Base-by-base conservation (phyloP, 1,140 invertebrate species). In the Meloidogyne hapla region DNA sequence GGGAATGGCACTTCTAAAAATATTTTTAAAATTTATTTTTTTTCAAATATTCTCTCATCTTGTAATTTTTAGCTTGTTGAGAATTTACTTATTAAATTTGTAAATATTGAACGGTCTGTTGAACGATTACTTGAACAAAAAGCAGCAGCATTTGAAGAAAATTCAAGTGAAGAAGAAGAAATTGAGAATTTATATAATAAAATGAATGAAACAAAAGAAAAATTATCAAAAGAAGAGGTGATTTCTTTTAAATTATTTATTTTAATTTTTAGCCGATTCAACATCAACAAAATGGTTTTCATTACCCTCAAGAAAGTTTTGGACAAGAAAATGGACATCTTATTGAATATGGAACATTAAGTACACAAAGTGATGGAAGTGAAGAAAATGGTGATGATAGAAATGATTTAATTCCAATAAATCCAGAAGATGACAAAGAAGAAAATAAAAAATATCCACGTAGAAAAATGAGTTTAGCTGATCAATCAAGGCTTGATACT, bases 401-500 rank as follows among this genome's bases (percentile, higher is more conserved):
- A 18, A 40, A 79, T 42, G 9, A 74, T n/a, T 28, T 23, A 28
- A 42, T 40, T 23, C 28, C 2, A 75, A 77, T 45, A 6, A 40
- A 78, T 28, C 28, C 40, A 38, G 23, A 77, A 23, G 76, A 42
- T 63, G 42, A 23, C 68, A 42, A 38, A 23, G 23, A 26, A 40
- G 13, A 23, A 38, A 61, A 25, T 28, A 64, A 38, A 38, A 65
- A 62, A 67, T 68, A 68, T 13, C 77, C 67, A n/a, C 26, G 48
- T 9, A 48, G 69, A 23, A 80, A 77, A 65, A 79, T 80, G 72
- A 76, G 63, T 69, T 33, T 81, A 15, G 78, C 68, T 6, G 80
- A 81, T 61, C 77, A 83, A 69, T 61, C 77, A 4, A 42, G 78
- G 25, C 70, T 80, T 3, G 83, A 83, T 28, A 79, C 83, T n/a